Conservation (phyloP, 2,888 invertebrate species). For the Pristionchus fissidentatus region DNA sequence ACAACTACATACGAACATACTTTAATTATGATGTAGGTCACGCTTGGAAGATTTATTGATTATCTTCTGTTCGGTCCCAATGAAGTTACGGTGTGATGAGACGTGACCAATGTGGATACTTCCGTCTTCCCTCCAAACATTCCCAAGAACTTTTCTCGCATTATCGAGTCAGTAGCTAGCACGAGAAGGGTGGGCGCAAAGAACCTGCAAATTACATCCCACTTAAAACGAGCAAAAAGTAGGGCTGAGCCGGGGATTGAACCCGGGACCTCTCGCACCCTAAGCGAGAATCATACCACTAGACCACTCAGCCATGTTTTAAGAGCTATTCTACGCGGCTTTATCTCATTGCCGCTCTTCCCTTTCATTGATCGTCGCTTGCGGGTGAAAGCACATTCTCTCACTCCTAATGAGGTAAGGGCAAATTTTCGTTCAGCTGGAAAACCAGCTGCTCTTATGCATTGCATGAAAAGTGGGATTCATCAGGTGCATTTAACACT, state of each 20-base stretch:
- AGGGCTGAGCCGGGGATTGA: constrained; percentile 72
- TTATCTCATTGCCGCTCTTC: neutral
- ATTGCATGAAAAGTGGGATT: too few species aligned
- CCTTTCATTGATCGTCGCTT: neutral
- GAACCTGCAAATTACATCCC: neutral
- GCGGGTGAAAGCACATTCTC: neutral
- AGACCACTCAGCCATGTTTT: constrained; percentile 72
- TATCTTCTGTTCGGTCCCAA: neutral
- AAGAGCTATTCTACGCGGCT: neutral
- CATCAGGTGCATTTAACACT: too few species aligned
- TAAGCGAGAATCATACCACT: constrained; percentile 77
- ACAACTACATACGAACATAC: too few species aligned
- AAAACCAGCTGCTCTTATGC: too few species aligned
- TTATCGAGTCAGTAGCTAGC: constrained; percentile 8
- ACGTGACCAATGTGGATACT: neutral
- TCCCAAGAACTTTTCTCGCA: neutral
- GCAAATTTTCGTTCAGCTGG: too few species aligned
- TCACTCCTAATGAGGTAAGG: neutral
- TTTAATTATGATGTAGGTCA: too few species aligned
- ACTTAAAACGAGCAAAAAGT: neutral
- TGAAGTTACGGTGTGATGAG: neutral
- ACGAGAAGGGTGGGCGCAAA: neutral
- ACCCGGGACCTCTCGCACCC: constrained; percentile 76
- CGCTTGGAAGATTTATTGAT: too few species aligned
- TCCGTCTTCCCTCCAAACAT: neutral